phyloP scores from a whole-genome alignment of 2,888 invertebrate genomes.

The Polyommatus icarus region DNA sequence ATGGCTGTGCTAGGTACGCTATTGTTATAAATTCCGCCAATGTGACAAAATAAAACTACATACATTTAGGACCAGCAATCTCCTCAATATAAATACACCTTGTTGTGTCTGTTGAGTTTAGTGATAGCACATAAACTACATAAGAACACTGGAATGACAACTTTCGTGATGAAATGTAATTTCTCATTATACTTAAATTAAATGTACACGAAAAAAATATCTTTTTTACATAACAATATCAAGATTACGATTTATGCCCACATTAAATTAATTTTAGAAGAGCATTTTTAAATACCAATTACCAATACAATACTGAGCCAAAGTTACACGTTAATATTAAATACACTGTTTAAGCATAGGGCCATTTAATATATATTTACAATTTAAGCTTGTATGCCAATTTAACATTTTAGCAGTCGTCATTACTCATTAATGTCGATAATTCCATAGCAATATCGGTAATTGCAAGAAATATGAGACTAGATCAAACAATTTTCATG shows the following conservation, averaged over 20 bases:
- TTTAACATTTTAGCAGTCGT: not conserved
- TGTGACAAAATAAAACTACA: slow-evolving; percentile 49
- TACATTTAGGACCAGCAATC: slow-evolving; percentile 3
- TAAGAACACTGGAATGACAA: slow-evolving; percentile 26
- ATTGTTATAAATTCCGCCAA: slow-evolving; percentile 66
- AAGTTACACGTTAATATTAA: slow-evolving; percentile 37
- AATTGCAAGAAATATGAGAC: slow-evolving; percentile 61
- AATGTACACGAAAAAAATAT: slow-evolving; percentile 20
- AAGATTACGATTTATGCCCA: slow-evolving; percentile 22
- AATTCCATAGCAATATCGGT: slow-evolving; percentile 14
- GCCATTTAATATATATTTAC: slow-evolving; percentile 18
- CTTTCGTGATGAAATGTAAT: slow-evolving; percentile 21
- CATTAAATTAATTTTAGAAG: slow-evolving; percentile 28
- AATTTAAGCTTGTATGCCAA: slow-evolving; percentile 9
- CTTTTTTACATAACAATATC: slow-evolving; percentile 22
- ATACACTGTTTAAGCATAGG: slow-evolving; percentile 19
- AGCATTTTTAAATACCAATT: slow-evolving; percentile 33
- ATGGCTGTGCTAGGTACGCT: slow-evolving; percentile 57
- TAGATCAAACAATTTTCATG: slow-evolving; percentile 53
- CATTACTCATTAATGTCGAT: not conserved
- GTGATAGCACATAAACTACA: slow-evolving; percentile 1
- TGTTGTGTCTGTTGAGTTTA: slow-evolving; percentile 12
- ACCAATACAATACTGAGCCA: slow-evolving; percentile 37
- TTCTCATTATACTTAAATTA: not conserved
- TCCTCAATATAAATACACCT: not conserved